A percentile compares a stretch with the other conserved stretches of the same genome.
These are phyloP conservation scores for Amblyopsis rosae DNA, from an alignment of 2,113 vertebrate species.

Conservation along the genomic window DNA sequence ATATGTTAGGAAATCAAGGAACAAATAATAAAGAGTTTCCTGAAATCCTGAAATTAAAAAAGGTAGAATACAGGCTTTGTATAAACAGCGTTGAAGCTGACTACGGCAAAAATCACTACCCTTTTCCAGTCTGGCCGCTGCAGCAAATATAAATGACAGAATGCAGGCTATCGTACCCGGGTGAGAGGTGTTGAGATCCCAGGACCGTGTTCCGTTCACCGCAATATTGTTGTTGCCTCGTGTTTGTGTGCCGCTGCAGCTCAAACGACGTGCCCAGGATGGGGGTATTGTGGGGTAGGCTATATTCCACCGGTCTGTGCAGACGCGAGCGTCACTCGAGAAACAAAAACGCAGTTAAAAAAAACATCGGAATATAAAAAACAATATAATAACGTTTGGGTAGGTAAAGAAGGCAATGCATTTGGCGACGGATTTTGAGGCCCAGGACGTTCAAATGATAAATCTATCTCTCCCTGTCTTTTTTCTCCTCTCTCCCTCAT, in stretches of 20 bases:
- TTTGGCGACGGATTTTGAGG: constrained; percentile 53
- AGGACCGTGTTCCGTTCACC: constrained; percentile 56
- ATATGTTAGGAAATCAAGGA: background rate
- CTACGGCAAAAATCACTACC: constrained; percentile 51
- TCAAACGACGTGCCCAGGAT: constrained; percentile 70
- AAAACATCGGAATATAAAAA: constrained; percentile 1
- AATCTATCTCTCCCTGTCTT: constrained; percentile 56
- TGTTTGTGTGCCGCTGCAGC: constrained; percentile 62
- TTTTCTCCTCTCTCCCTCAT: constrained; percentile 25
- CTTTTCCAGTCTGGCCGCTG: constrained; percentile 47
- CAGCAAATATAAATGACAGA: constrained; percentile 42
- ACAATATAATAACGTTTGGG: background rate
- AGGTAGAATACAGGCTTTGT: constrained; percentile 37
- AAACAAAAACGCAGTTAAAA: constrained; percentile 14
- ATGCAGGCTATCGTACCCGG: constrained; percentile 35
- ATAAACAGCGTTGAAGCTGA: constrained; percentile 56
- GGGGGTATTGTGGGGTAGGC: constrained; percentile 55
- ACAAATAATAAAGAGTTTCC: background rate
- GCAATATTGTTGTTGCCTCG: constrained; percentile 57
- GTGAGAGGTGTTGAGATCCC: constrained; percentile 37
- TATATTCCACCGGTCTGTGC: constrained; percentile 1
- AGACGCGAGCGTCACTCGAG: background rate
- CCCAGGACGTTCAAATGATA: constrained; percentile 72
- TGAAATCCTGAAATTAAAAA: background rate
- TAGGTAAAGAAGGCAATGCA: constrained; percentile 23